Evolutionary conservation across 2,113 vertebrate genomes (phyloP).

Genomic region (Oophaga pumilio): DNA sequence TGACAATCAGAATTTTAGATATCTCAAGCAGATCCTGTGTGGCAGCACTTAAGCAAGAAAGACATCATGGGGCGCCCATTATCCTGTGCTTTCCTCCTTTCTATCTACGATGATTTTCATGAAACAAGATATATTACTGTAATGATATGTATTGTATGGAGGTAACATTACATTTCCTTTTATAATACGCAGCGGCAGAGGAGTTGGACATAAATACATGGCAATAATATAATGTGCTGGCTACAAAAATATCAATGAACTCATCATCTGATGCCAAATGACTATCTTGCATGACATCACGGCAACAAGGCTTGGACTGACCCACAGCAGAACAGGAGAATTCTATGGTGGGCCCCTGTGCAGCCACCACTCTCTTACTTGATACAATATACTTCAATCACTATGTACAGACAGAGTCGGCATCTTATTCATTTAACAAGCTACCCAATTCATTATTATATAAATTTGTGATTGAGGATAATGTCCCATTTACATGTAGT

Average conservation of each 20-base stretch:
- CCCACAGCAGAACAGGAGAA: too few relatives aligned
- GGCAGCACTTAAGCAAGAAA: conserved; percentile 9
- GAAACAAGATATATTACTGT: conserved; percentile 17
- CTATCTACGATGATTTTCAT: conserved; percentile 19
- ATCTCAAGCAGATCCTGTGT: conserved; percentile 19
- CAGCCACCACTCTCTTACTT: too few relatives aligned
- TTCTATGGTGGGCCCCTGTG: too few relatives aligned
- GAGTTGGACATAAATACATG: background rate
- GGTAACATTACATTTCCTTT: conserved; percentile 16
- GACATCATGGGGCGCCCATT: conserved; percentile 39
- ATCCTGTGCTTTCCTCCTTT: conserved; percentile 25
- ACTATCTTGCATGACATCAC: too few relatives aligned
- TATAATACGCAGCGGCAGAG: background rate
- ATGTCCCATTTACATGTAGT: too few relatives aligned
- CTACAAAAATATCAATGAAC: background rate
- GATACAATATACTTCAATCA: too few relatives aligned
- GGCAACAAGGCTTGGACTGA: too few relatives aligned
- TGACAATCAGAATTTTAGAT: conserved; percentile 30
- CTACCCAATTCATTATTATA: too few relatives aligned
- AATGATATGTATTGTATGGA: background rate
- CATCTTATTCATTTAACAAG: too few relatives aligned
- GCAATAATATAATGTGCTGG: background rate
- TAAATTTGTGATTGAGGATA: too few relatives aligned
- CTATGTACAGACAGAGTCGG: too few relatives aligned
- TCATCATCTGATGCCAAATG: too few relatives aligned